A percentile compares a stretch with the other conserved stretches of the same genome.
Conservation (phyloP, 1,140 invertebrate genomes). For the Drosophila oshimai region DNA sequence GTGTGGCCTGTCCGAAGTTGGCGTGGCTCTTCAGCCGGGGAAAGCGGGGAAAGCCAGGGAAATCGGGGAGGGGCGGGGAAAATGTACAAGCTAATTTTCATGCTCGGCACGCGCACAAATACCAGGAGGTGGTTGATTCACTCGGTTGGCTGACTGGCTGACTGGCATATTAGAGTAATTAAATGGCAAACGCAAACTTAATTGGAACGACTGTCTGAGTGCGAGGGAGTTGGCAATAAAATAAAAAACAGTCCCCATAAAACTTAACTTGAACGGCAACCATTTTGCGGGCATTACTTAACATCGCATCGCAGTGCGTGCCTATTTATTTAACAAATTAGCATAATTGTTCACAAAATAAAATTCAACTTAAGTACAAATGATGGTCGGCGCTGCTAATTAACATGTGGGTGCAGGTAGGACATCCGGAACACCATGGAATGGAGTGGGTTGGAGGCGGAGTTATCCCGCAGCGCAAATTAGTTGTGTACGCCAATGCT, state of each 20-base stretch:
- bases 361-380: constrained; percentile 82
- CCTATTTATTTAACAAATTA: constrained; percentile 82
- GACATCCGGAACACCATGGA: constrained; percentile 6
- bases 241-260: constrained; percentile 74
- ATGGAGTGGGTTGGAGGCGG: no score
- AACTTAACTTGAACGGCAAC: constrained; percentile 75
- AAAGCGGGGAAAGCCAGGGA: background rate
- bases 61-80: constrained; percentile 11
- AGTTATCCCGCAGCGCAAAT: constrained; percentile 75
- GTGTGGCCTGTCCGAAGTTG: constrained; percentile 56
- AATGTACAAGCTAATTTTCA: constrained; percentile 76
- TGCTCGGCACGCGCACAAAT: constrained; percentile 75
- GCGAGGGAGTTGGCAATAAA: constrained; percentile 61
- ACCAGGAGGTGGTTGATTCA: constrained; percentile 51
- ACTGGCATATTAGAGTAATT: constrained; percentile 71
- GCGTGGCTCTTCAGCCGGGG: constrained; percentile 12
- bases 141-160: constrained; percentile 27
- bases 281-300: constrained; percentile 53
- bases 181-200: constrained; percentile 75
- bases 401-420: constrained; percentile 71
- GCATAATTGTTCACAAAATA: constrained; percentile 82
- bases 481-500: constrained; percentile 81
- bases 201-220: constrained; percentile 56
- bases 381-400: constrained; percentile 72
- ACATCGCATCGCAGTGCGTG: constrained; percentile 39